Base-by-base conservation (phyloP, 2,888 invertebrate genomes). In the Chironomus tentans region DNA sequence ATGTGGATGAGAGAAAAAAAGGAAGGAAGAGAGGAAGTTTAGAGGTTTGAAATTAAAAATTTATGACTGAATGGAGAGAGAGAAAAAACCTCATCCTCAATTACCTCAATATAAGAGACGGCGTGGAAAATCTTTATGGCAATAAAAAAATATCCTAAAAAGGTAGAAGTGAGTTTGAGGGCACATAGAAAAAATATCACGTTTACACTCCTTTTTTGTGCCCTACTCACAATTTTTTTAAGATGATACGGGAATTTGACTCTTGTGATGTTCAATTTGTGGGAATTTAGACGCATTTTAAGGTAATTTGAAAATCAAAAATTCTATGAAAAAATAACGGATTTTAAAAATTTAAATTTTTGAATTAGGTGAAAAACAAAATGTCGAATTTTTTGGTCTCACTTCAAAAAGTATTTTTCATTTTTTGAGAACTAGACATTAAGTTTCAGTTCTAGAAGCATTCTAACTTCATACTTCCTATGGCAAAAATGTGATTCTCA, bases 41-140 rank as follows among this genome's bases (percentile, higher is more conserved):
- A 47, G 48, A 65, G 65, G 65, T 65, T 70, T 18, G 47, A 72
- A 72, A 72, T 72, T 72, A 72, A 72, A 72, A 62, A 72, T 72
- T 72, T 72, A 72, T 72, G 18, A 50, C 7, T 72, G 62, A 62
- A 46, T 61, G 46, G 38, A 68, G 28, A 28, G 28, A 28, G 46
- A 28, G 46, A 22, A 15, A 22, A 61, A 71, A 71, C 21, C 72
- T 72, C 72, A 62, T 38, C 50, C 72, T 62, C 72, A 72, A 72
- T 72, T 72, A 72, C 22, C 72, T 18, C 28, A 71, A 72, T 72
- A 62, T 38, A 56, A 71, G 24, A 21, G 65, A 65, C 65, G 24
- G 65, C 21, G 24, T 56, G 56, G 56, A 21, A 65, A 65, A 65
- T 65, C 65, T 65, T 65, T 65, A 65, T 21, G 56, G 56, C 56